Base-by-base conservation (phyloP, 2,888 invertebrate species). In the Drosophila borborema region DNA sequence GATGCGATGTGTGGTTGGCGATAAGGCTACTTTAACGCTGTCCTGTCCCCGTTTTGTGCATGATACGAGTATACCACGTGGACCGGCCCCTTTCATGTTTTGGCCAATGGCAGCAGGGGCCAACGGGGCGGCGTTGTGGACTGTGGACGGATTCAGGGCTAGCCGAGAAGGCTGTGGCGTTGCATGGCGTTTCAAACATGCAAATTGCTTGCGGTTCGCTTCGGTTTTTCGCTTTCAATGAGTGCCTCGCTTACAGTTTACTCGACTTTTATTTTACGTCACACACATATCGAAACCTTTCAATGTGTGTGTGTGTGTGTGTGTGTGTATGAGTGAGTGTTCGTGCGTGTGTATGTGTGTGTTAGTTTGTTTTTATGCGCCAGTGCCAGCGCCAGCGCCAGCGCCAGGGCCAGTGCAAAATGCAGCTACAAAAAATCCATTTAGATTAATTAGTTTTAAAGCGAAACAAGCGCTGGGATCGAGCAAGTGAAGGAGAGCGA, bases 391-490 rank as follows among this genome's bases (percentile, higher is more conserved):
- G 20, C 69, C 20, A 20, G 20, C 2, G 20, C 69, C 54, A 54
- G 23, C 68, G 77, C 58, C 58, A 63, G 36, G 73, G 20, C 54
- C n/a, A 64, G 53, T 77, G 64, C 48, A 74, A 56, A 77, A 71
- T 74, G 74, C 77, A 74, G 56, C 67, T 64, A 74, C 72, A 78
- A 77, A 84, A 89, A 84, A 81, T 84, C 86, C 89, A 89, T 89
- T 88, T 89, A 86, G 86, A 86, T 88, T 88, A 88, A 88, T 88
- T 88, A 88, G 89, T 84, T 88, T 88, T 89, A 77, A 82, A 89
- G 80, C 82, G 76, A 77, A 80, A 74, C 74, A 77, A 74, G 73
- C 63, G 40, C 70, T 49, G 38, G 16, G 6, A 16, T 14, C 1
- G 16, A 54, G 38, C 38, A 6, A 23, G 16, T 10, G 16, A 38